phyloP scores from a whole-genome alignment of 2,797 vertebrate species.

The Coranthus polyacanthus region DNA sequence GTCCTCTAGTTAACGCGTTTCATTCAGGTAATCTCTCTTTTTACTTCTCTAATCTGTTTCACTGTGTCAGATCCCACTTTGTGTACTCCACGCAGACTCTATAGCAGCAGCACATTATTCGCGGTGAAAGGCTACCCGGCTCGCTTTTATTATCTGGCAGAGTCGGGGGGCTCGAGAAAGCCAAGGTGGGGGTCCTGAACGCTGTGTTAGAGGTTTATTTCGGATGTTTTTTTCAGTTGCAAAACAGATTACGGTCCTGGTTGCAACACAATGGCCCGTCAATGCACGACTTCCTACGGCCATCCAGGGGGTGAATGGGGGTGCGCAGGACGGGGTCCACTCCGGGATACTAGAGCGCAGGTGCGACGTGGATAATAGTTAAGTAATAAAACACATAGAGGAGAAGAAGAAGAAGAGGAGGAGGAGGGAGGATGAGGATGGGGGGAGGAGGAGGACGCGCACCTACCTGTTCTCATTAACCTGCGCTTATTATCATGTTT shows the following conservation, averaged over 20 bases:
- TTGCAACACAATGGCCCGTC: conserved; percentile 83
- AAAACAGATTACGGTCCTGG: conserved; percentile 88
- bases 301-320: conserved; percentile 75
- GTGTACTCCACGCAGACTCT: conserved; percentile 47
- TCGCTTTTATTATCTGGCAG: conserved; percentile 56
- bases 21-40: conserved; percentile 33
- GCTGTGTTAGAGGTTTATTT: conserved; percentile 79
- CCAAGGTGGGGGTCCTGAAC: conserved; percentile 84
- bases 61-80: conserved; percentile 53
- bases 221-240: conserved; percentile 89
- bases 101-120: conserved; percentile 46
- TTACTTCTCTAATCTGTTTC: conserved; percentile 52
- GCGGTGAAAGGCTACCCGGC: conserved; percentile 49
- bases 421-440: background rate
- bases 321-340: conserved; percentile 71
- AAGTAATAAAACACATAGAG: conserved; percentile 59
- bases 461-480: conserved; percentile 74
- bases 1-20: background rate
- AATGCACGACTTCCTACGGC: conserved; percentile 86
- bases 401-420: background rate
- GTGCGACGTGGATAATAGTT: conserved; percentile 80
- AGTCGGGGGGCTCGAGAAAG: conserved; percentile 58
- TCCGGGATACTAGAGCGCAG: conserved; percentile 76
- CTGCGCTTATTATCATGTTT: conserved; percentile 30
- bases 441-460: background rate